phyloP scores from a whole-genome alignment of 2,113 vertebrate genomes.

The Hippocampus guttulatus region DNA sequence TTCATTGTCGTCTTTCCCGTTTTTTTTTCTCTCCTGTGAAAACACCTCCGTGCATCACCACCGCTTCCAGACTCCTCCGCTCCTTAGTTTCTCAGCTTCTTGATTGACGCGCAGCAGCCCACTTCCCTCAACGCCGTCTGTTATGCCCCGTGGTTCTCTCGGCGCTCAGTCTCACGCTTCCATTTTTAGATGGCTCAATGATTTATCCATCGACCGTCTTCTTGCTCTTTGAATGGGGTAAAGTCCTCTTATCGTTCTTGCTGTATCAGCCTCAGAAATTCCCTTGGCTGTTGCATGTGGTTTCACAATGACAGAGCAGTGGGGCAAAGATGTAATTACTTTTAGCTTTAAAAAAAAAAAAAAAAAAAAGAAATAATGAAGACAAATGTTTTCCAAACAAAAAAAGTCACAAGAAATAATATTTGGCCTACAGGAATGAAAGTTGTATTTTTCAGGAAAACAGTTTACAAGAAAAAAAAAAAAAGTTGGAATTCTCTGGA shows the following conservation, averaged over 20 bases:
- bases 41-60: slow-evolving; percentile 64
- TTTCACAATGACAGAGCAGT: background rate
- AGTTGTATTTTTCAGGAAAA: no score
- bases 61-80: slow-evolving; percentile 62
- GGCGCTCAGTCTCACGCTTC: slow-evolving; percentile 52
- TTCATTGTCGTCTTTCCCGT: slow-evolving; percentile 40
- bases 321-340: no score
- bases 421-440: no score
- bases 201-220: slow-evolving; percentile 46
- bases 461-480: no score
- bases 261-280: background rate
- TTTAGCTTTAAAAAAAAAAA: no score
- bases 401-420: no score
- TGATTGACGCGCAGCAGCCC: slow-evolving; percentile 66
- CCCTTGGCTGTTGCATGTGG: background rate
- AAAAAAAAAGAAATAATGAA: no score
- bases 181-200: slow-evolving; percentile 60
- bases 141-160: slow-evolving; percentile 55
- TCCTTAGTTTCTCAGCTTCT: slow-evolving; percentile 56
- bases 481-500: no score
- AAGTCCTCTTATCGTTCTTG: slow-evolving; percentile 26
- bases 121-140: slow-evolving; percentile 57
- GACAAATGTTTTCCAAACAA: no score
- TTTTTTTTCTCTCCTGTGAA: slow-evolving; percentile 50
- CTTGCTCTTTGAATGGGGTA: slow-evolving; percentile 33